Conservation (phyloP, 2,888 invertebrate species). For the Drosophila seclusa region DNA sequence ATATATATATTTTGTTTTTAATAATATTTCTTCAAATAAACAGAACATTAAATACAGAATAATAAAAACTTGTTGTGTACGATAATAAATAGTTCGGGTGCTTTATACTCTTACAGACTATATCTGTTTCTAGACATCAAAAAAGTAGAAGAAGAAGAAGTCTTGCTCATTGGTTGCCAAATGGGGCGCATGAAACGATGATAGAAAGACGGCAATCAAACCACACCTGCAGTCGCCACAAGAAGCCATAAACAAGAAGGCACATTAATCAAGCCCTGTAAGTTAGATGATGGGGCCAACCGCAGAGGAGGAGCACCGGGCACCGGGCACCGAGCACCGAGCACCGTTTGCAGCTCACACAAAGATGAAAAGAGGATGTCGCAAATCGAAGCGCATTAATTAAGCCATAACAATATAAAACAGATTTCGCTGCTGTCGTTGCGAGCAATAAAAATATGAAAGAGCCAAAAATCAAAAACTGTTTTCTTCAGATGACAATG, state of each 20-base stretch:
- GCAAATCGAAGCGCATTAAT: slow-evolving; percentile 62
- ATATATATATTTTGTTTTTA: too few relatives aligned
- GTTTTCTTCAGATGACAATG: slow-evolving; percentile 1
- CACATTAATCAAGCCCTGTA: slow-evolving; percentile 44
- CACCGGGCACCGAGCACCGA: too few relatives aligned
- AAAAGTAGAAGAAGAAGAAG: background rate
- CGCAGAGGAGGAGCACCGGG: background rate
- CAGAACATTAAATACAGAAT: background rate
- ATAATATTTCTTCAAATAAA: background rate
- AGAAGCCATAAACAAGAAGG: slow-evolving; percentile 20
- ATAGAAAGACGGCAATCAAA: slow-evolving; percentile 24
- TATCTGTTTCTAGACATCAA: background rate
- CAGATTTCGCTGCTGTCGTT: slow-evolving; percentile 42
- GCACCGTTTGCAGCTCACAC: slow-evolving; percentile 13
- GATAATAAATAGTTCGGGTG: slow-evolving; percentile 25
- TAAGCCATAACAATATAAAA: slow-evolving; percentile 63
- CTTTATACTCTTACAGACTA: slow-evolving; percentile 7
- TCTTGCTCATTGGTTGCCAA: slow-evolving; percentile 34
- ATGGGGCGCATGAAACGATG: slow-evolving; percentile 33
- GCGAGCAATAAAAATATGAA: slow-evolving; percentile 18
- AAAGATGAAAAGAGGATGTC: slow-evolving; percentile 13
- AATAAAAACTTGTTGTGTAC: slow-evolving; percentile 16
- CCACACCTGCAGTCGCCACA: slow-evolving; percentile 18
- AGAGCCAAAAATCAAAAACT: background rate
- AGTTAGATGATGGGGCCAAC: slow-evolving; percentile 39